Percentiles rank a stretch among this genome's conserved stretches.
These are phyloP conservation scores for Chrysocyon brachyurus DNA, from an alignment of 2,797 vertebrate genomes.

Conservation along the genomic window DNA sequence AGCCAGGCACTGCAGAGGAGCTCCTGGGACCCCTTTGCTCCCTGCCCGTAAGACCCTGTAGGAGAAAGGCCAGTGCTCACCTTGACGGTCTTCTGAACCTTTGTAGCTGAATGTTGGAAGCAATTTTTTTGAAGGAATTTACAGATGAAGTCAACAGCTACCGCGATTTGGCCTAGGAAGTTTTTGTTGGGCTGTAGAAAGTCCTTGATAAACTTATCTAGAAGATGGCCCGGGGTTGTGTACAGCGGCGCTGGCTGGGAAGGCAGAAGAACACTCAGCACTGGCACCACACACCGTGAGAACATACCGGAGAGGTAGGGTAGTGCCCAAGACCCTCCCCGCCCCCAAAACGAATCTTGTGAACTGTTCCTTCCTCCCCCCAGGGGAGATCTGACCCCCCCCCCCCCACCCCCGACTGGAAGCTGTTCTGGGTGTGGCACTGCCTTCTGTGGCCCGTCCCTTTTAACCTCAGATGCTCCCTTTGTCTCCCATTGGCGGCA, in stretches of 20 bases:
- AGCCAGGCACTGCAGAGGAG: fast-evolving
- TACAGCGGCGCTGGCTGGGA: conserved; percentile 54
- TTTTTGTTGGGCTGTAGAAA: conserved; percentile 59
- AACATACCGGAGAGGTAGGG: background rate
- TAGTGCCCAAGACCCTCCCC: fast-evolving
- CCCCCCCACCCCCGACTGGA: background rate
- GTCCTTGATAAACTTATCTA: conserved; percentile 65
- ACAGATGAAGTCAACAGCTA: conserved; percentile 17
- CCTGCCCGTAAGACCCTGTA: fast-evolving
- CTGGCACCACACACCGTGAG: background rate
- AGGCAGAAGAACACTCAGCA: background rate
- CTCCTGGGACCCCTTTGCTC: fast-evolving
- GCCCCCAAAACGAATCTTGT: background rate
- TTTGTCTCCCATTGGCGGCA: background rate
- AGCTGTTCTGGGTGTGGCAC: background rate
- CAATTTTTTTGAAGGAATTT: conserved; percentile 57
- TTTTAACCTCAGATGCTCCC: no score
- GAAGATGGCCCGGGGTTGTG: background rate
- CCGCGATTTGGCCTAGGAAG: background rate
- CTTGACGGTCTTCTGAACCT: conserved; percentile 44
- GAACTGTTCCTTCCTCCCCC: background rate
- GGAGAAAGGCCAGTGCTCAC: background rate
- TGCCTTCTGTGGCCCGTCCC: fast-evolving
- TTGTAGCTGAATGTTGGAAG: background rate
- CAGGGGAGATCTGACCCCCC: background rate